phyloP scores from a whole-genome alignment of 2,113 vertebrate genomes.

The Balaenoptera acutorostrata region DNA sequence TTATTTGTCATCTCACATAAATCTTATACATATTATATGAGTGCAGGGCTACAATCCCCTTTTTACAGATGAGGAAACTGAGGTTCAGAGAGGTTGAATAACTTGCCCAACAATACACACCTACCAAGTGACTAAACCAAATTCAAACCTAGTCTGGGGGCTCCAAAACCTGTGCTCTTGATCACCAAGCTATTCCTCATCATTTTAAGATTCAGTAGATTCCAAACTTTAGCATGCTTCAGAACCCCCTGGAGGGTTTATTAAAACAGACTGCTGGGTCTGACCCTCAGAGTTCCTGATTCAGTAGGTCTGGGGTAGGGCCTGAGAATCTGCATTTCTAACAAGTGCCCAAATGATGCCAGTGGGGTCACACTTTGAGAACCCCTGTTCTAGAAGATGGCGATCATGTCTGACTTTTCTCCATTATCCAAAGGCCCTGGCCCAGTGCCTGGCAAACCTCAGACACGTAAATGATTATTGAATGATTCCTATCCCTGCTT shows the following conservation, averaged over 20 bases:
- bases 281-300: neutral
- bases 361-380: neutral
- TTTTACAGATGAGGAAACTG: neutral
- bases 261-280: neutral
- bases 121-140: neutral
- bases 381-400: neutral
- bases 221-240: neutral
- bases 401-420: neutral
- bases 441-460: neutral
- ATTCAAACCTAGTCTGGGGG: neutral
- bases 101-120: neutral
- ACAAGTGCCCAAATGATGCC: neutral
- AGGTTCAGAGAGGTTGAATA: neutral
- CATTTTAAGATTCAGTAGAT: neutral
- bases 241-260: neutral
- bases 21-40: neutral
- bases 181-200: neutral
- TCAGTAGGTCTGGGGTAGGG: neutral
- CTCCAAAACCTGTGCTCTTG: neutral
- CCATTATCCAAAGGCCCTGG: neutral
- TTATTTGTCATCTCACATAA: neutral
- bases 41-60: neutral
- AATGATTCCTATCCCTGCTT: neutral
- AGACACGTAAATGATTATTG: accelerated
- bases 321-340: neutral